Percentiles rank a stretch among this genome's conserved stretches.
phyloP scores from a whole-genome alignment of 1,140 invertebrate genomes.

The Littorina saxatilis region DNA sequence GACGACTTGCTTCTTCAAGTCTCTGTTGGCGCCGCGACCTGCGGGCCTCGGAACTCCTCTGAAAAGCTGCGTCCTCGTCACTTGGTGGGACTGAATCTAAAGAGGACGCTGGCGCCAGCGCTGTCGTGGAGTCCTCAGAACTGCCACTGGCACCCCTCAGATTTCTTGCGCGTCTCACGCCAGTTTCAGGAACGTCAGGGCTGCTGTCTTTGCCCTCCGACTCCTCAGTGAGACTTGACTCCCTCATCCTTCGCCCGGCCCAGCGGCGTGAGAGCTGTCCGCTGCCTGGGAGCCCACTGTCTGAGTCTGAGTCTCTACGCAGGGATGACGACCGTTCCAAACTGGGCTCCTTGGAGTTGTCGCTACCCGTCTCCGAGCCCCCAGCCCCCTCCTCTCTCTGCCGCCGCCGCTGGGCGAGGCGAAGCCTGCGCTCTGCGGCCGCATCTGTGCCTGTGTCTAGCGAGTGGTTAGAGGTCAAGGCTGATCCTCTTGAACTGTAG shows the following conservation, averaged over 20 bases:
- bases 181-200: background rate
- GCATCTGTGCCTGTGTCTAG: constrained; percentile 1
- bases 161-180: background rate
- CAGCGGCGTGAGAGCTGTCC: background rate
- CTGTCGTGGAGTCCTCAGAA: constrained; percentile 6
- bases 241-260: background rate
- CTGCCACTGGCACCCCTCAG: background rate
- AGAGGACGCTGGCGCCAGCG: background rate
- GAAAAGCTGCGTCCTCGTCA: background rate
- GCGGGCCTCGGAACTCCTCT: constrained; percentile 1
- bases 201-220: background rate
- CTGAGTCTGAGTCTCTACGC: constrained; percentile 18
- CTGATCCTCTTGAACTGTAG: background rate
- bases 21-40: constrained; percentile 12
- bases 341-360: constrained; percentile 30
- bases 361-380: constrained; percentile 17
- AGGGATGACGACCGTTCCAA: constrained; percentile 15
- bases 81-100: background rate
- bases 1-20: background rate
- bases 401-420: background rate
- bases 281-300: background rate
- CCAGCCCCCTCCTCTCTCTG: constrained; percentile 20
- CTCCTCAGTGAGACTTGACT: background rate
- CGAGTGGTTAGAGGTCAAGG: background rate
- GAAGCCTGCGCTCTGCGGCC: constrained; percentile 6